Percentiles rank a stretch among this genome's conserved stretches.
Evolutionary conservation across 2,888 invertebrate species (phyloP).

Genomic region (Serrognathus titanus): DNA sequence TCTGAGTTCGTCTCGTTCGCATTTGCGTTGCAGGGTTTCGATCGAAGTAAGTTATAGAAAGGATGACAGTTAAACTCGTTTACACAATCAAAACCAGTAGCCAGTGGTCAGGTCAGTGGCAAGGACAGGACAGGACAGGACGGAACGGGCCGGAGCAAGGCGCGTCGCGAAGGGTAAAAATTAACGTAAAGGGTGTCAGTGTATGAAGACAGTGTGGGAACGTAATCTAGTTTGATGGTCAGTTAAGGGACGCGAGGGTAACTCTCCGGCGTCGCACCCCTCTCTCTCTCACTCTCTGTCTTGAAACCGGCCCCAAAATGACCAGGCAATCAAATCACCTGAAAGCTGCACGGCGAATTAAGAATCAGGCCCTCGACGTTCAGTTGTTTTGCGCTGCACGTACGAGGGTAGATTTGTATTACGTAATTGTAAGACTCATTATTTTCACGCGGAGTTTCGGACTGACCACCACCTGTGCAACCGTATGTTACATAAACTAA

Average conservation of each 20-base stretch:
- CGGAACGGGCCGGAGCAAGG: neutral
- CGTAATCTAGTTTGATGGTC: constrained; percentile 36
- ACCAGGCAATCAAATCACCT: neutral
- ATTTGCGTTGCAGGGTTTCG: no score
- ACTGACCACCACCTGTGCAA: no score
- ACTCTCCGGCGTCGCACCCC: neutral
- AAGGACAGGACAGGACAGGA: no score
- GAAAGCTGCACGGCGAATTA: neutral
- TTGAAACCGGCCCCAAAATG: neutral
- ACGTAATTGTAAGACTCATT: no score
- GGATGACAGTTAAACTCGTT: neutral
- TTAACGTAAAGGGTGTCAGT: constrained; percentile 21
- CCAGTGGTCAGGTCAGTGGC: constrained; percentile 1
- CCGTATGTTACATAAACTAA: no score
- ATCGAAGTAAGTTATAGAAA: no score
- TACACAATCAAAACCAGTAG: neutral
- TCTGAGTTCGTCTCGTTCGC: no score
- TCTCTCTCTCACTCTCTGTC: neutral
- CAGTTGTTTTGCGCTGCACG: no score
- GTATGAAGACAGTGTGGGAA: constrained; percentile 34
- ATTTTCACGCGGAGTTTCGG: no score
- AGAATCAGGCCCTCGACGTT: no score
- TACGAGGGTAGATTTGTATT: no score
- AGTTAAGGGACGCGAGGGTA: constrained; percentile 27
- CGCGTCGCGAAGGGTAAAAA: neutral